phyloP scores from a whole-genome alignment of 2,888 invertebrate genomes.

The Magallana nippona region DNA sequence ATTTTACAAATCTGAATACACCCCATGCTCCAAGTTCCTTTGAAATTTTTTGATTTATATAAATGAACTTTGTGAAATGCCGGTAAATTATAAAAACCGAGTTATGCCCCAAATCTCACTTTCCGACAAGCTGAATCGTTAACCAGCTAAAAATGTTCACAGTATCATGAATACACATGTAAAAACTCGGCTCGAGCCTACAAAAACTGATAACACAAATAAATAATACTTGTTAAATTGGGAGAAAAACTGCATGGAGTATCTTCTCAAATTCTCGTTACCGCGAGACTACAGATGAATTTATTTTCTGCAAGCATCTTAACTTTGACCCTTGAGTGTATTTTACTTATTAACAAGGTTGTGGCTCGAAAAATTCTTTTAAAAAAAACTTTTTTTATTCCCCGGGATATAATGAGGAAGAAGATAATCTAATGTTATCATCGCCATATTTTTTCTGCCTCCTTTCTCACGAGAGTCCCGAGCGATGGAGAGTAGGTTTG shows the following conservation, averaged over 20 bases:
- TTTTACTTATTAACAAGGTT: background rate
- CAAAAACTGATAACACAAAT: conserved; percentile 17
- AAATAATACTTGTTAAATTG: conserved; percentile 33
- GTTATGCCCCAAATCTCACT: conserved; percentile 22
- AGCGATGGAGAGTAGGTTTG: background rate
- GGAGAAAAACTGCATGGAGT: conserved; percentile 28
- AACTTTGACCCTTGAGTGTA: background rate
- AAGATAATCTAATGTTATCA: conserved; percentile 33
- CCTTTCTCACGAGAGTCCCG: conserved; percentile 18
- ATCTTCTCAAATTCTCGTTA: conserved; percentile 27
- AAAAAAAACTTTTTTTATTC: background rate
- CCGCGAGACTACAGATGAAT: background rate
- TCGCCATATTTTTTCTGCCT: background rate
- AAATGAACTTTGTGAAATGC: conserved; percentile 2
- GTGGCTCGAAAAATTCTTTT: no score
- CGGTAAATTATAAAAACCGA: background rate
- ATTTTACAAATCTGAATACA: conserved; percentile 24
- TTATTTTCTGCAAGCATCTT: conserved; percentile 2
- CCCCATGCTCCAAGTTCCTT: background rate
- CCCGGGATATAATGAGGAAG: conserved; percentile 20
- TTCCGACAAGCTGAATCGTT: conserved; percentile 16
- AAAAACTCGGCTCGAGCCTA: conserved; percentile 24
- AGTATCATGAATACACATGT: conserved; percentile 25
- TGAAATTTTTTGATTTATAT: conserved; percentile 21
- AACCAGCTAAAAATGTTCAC: conserved; percentile 21